Percentiles rank a stretch among this genome's conserved stretches.
Conservation (phyloP, 2,797 vertebrate species). For the Anguilla marmorata region DNA sequence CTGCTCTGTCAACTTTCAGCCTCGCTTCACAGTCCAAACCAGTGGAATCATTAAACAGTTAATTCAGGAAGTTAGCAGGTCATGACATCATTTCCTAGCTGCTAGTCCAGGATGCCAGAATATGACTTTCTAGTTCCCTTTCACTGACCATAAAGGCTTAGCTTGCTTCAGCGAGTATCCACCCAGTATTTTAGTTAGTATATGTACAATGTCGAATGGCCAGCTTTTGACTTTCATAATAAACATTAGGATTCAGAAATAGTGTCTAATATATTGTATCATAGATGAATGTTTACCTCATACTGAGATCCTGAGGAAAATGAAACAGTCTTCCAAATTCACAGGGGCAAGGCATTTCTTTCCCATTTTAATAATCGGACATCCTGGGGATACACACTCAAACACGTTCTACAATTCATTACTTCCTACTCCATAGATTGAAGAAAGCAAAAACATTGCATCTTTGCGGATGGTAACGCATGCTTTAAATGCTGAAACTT, state of each 20-base stretch:
- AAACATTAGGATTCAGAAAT: not conserved
- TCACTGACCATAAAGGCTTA: slow-evolving; percentile 46
- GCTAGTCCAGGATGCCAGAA: slow-evolving; percentile 66
- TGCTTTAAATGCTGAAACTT: not conserved
- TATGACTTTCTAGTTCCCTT: slow-evolving; percentile 58
- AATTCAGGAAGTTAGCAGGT: slow-evolving; percentile 76
- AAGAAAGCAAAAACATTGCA: not conserved
- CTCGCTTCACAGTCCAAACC: slow-evolving; percentile 40
- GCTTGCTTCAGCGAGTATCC: slow-evolving; percentile 37
- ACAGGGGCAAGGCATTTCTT: not conserved
- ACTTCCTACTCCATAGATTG: not conserved
- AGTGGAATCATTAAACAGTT: slow-evolving; percentile 65
- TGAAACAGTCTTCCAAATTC: not conserved
- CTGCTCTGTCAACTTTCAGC: slow-evolving; percentile 21
- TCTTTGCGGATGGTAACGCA: not conserved
- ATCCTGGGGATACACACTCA: not conserved
- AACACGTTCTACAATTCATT: not conserved
- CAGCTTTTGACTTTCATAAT: not conserved
- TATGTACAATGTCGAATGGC: not conserved
- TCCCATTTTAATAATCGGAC: not conserved
- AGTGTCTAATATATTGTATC: not conserved
- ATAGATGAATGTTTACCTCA: not conserved
- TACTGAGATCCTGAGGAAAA: not conserved
- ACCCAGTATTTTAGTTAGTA: not conserved
- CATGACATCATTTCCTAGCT: slow-evolving; percentile 75